These are phyloP conservation scores for Amia ocellicauda DNA, from an alignment of 2,113 vertebrate genomes.

Conservation along the genomic window DNA sequence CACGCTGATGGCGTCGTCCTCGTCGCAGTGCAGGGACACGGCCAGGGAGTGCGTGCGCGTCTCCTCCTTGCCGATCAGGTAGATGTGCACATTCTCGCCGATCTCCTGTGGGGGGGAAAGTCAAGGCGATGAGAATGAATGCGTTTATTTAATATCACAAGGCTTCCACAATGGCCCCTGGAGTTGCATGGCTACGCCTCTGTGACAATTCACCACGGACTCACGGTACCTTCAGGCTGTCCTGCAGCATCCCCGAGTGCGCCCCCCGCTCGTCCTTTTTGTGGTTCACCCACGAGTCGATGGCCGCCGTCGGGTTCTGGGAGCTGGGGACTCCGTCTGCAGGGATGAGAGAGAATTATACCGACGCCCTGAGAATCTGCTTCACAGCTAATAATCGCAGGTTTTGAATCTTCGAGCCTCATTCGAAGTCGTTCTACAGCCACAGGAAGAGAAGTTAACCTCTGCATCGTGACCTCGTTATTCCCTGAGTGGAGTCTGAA, in stretches of 20 bases:
- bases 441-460: too few relatives aligned
- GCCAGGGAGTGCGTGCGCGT: constrained; percentile 90
- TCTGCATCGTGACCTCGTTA: too few relatives aligned
- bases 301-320: constrained; percentile 87
- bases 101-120: constrained; percentile 73
- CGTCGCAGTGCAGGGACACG: constrained; percentile 89
- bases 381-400: too few relatives aligned
- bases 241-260: constrained; percentile 79
- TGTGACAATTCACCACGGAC: too few relatives aligned
- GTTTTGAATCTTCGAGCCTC: too few relatives aligned
- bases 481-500: too few relatives aligned
- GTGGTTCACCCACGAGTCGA: constrained; percentile 92
- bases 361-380: background rate
- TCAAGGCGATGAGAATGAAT: background rate
- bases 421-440: too few relatives aligned
- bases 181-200: too few relatives aligned
- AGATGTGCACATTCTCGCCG: constrained; percentile 96
- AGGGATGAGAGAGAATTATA: background rate
- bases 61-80: constrained; percentile 94
- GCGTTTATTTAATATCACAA: too few relatives aligned
- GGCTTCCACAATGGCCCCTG: too few relatives aligned
- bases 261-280: constrained; percentile 92
- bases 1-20: constrained; percentile 88
- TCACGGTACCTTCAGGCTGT: constrained; percentile 83
- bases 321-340: constrained; percentile 92